phyloP scores from a whole-genome alignment of 2,113 vertebrate genomes.

The Lanius collurio region DNA sequence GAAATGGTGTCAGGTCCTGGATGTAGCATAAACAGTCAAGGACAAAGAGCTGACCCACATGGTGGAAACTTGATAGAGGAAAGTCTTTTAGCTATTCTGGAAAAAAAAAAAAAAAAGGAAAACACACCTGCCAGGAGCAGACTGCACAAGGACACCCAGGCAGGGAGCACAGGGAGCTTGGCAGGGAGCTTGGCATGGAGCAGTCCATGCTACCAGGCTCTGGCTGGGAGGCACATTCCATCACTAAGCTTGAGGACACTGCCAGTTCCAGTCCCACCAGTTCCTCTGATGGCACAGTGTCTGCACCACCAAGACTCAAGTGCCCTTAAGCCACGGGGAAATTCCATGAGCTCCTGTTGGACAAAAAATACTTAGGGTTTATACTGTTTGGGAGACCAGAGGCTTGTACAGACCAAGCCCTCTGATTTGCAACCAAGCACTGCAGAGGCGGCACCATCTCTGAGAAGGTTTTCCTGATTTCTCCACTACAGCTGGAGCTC shows the following conservation, averaged over 20 bases:
- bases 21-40: background rate
- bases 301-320: background rate
- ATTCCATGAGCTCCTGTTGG: rapidly evolving
- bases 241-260: background rate
- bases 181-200: background rate
- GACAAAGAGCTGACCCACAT: background rate
- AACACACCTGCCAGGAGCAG: background rate
- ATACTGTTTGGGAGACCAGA: background rate
- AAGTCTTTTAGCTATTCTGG: background rate
- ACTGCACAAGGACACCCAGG: background rate
- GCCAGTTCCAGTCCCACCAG: background rate
- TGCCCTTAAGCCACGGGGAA: background rate
- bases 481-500: background rate
- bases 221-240: background rate
- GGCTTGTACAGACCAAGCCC: background rate
- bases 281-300: background rate
- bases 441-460: background rate
- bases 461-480: background rate
- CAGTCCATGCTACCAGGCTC: background rate
- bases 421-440: background rate
- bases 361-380: background rate
- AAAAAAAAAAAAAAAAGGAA: background rate
- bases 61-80: background rate
- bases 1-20: background rate
- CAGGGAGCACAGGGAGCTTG: background rate